Percentiles rank a stretch among this genome's conserved stretches.
These are phyloP conservation scores for Cyaniris semiargus DNA, from an alignment of 2,888 invertebrate genomes.

Conservation along the genomic window DNA sequence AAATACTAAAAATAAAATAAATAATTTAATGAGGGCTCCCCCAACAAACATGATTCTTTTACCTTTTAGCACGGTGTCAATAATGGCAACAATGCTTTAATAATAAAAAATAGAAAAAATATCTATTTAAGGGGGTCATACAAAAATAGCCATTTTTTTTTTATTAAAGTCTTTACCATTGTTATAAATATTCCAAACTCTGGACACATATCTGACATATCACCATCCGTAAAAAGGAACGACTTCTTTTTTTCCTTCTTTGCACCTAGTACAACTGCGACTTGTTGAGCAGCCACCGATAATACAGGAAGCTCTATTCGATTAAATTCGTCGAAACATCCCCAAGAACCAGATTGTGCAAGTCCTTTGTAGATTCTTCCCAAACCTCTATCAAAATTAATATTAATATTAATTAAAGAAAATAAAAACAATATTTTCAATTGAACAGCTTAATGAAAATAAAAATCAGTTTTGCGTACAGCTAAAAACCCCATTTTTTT, in stretches of 20 bases:
- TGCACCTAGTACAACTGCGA: slow-evolving; percentile 94
- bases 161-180: slow-evolving; percentile 83
- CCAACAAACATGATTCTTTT: too few relatives aligned
- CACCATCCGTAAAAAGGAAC: slow-evolving; percentile 97
- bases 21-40: too few relatives aligned
- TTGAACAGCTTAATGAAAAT: too few relatives aligned
- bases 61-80: too few relatives aligned
- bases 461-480: too few relatives aligned
- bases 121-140: background rate
- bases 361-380: slow-evolving; percentile 97
- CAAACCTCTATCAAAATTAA: slow-evolving; percentile 83
- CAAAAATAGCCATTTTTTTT: background rate
- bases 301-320: slow-evolving; percentile 94
- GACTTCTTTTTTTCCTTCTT: slow-evolving; percentile 96
- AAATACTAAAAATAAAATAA: too few relatives aligned
- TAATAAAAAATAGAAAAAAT: too few relatives aligned
- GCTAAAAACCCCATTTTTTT: too few relatives aligned
- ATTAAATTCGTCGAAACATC: slow-evolving; percentile 99
- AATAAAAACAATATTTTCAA: too few relatives aligned
- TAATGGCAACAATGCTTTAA: too few relatives aligned
- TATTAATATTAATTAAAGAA: background rate
- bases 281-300: slow-evolving; percentile 96
- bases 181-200: slow-evolving; percentile 99
- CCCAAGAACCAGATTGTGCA: slow-evolving; percentile 98
- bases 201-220: slow-evolving; percentile 93